Evolutionary conservation across 2,888 invertebrate genomes (phyloP), one percentile per base, ranked within the genome.

Genomic region (Diarsia rubi): DNA sequence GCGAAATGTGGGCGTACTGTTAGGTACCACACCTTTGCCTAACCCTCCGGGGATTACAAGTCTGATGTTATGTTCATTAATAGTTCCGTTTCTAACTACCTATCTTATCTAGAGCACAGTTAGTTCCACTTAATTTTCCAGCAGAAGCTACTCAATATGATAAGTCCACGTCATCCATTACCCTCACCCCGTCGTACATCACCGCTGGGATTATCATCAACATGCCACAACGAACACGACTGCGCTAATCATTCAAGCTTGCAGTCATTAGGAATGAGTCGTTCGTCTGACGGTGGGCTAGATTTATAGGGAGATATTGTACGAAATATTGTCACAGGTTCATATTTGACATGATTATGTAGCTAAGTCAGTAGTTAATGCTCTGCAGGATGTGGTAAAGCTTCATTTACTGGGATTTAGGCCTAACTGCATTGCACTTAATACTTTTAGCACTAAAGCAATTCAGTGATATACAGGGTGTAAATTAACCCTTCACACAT

Each of bases 91-190:
- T 11, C 9, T 57, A 64, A 57, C 11, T 47, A 49, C 0, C 12
- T 65, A 0, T 31, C 1, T 12, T 11, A 62, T 44, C 54, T 63
- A 76, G 21, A 44, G 31, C 31, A 54, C 52, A 42, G 77, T 45
- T 63, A 42, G 19, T 5, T 14, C 19, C n/a, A 42, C 14, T 73
- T 47, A 47, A n/a, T 74, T 24, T 21, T 2, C 42, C 42, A 21
- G 52, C 31, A 77, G 31, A 63, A 57, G 47, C 14, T 57, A 21
- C 57, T 78, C 62, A 31, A 47, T 54, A 62, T 42, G 72, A 72
- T 72, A 78, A 42, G 47, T 24, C 12, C 19, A 14, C 19, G 31
- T n/a, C 72, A 63, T 78, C 37, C 47, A 78, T 78, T 45, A 73
- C 31, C 44, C 1, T 49, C 45, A 31, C 14, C 24, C 12, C 0